Evolutionary conservation across 2,113 vertebrate genomes (phyloP), one percentile per base, ranked within the genome.

Genomic region (Carassius gibelio): DNA sequence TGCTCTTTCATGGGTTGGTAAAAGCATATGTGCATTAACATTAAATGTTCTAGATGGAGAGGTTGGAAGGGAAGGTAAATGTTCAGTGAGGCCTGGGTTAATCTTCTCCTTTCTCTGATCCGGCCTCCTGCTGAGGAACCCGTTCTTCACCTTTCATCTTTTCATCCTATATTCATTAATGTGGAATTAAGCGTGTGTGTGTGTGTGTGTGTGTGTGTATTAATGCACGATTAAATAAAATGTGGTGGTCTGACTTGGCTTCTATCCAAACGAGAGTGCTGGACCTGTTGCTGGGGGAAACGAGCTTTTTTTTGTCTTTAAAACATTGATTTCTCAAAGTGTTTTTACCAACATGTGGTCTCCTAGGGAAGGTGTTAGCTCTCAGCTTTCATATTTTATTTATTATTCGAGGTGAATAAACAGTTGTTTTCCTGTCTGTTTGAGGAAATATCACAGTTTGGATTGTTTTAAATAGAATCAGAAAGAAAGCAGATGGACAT

Each of bases 161-260:
- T 89, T 85, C 85, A 82, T 88, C 79, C 66, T 85, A 84, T 89
- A 42, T 90, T 84, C 79, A 85, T 74, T 84, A 61, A 89, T 90
- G 87, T 78, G 85, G 34, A 71, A 38, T 71, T 48, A 88, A 91
- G 86, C 74, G 83, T 48, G 83, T 48, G 13, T 26, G 30, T 71
- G 68, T 38, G 83, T 48, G 83, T 48, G 13, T 26, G 30, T 71
- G 68, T 38, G 34, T 72, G 82, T 77, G 42, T 45, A 45, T 45
- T 83, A 52, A 57, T 62, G 2, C 57, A 80, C 61, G 57, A 21
- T 86, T 78, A 59, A 78, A 87, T 86, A 19, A 55, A 82, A 84
- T 23, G 9, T 8, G 42, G 21, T 9, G 3, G 68, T 50, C 52
- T 13, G 7, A 9, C 5, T 34, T 61, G 36, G 15, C 74, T 74